phyloP scores from a whole-genome alignment of 2,888 invertebrate genomes.

The Drosophila neonasuta region DNA sequence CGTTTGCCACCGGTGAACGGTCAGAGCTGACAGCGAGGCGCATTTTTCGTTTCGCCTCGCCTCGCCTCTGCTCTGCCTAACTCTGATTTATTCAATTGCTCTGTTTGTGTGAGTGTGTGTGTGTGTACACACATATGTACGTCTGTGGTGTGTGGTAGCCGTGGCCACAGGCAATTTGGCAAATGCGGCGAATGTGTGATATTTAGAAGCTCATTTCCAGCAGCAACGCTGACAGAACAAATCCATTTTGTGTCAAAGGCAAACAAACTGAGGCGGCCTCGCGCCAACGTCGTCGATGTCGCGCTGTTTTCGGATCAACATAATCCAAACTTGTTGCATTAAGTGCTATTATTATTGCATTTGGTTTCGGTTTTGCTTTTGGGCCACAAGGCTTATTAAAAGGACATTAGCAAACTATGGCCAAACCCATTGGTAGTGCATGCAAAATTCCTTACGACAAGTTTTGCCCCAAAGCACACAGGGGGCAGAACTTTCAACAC shows the following conservation, averaged over 20 bases:
- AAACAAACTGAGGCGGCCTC: conserved; percentile 8
- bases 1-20: conserved; percentile 26
- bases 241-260: conserved; percentile 22
- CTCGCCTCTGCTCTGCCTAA: not conserved
- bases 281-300: not conserved
- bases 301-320: conserved; percentile 25
- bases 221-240: conserved; percentile 7
- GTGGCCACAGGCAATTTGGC: conserved; percentile 47
- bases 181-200: conserved; percentile 34
- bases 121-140: not conserved
- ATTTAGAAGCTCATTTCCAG: conserved; percentile 39
- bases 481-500: conserved; percentile 59
- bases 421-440: conserved; percentile 22
- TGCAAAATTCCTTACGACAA: conserved; percentile 14
- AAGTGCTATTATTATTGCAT: conserved; percentile 36
- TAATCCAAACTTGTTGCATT: conserved; percentile 51
- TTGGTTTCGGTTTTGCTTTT: conserved; percentile 15
- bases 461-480: conserved; percentile 22
- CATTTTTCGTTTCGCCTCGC: conserved; percentile 14
- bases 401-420: conserved; percentile 28
- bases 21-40: conserved; percentile 32
- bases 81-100: conserved; percentile 46
- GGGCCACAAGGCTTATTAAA: conserved; percentile 33
- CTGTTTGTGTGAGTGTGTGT: conserved; percentile 13
- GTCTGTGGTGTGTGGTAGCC: conserved; percentile 18